Conservation (phyloP, 1,140 invertebrate species). For the Mya arenaria region DNA sequence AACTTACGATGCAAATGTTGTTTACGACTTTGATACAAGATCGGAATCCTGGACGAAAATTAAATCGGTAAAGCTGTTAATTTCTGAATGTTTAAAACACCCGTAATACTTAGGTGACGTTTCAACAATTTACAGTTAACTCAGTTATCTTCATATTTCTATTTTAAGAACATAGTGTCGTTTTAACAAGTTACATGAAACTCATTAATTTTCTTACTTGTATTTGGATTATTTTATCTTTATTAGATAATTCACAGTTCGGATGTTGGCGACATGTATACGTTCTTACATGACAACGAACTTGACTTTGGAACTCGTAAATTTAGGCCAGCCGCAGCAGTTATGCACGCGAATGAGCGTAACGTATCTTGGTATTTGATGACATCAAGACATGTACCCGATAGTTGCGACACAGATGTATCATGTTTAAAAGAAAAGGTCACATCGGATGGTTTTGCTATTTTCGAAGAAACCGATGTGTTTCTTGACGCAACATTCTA, state of each 20-base stretch:
- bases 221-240: not conserved
- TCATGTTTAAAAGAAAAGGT: not conserved
- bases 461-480: not conserved
- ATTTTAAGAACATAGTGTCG: no score
- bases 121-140: no score
- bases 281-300: conserved; percentile 36
- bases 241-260: conserved; percentile 41
- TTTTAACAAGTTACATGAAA: not conserved
- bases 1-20: not conserved
- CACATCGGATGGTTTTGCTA: conserved; percentile 21
- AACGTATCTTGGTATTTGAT: conserved; percentile 60
- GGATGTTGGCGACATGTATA: conserved; percentile 36
- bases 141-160: no score
- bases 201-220: not conserved
- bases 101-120: no score
- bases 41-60: not conserved
- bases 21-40: conserved; percentile 25
- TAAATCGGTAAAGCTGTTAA: not conserved
- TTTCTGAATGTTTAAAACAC: not conserved
- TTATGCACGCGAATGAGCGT: conserved; percentile 24
- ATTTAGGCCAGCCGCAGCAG: conserved; percentile 4
- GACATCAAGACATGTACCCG: not conserved
- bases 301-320: conserved; percentile 43
- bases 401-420: conserved; percentile 12
- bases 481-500: conserved; percentile 10